Conservation (phyloP, 2,113 vertebrate genomes). For the Nothobranchius kuhntae region DNA sequence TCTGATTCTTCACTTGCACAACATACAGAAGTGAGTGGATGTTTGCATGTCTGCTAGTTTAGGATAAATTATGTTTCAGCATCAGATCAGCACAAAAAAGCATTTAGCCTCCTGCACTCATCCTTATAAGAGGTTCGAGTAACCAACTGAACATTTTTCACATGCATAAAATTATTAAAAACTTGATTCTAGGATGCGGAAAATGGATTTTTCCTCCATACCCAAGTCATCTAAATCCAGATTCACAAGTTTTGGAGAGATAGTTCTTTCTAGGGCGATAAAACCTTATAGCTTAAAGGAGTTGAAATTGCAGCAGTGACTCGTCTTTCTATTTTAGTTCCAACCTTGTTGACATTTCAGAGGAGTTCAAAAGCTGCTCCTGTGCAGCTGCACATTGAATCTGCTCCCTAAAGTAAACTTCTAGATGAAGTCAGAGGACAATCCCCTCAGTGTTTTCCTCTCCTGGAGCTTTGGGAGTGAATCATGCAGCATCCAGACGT, state of each 20-base stretch:
- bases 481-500: slow-evolving; percentile 59
- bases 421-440: slow-evolving; percentile 40
- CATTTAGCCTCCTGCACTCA: background rate
- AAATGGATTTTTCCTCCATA: too few relatives aligned
- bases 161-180: too few relatives aligned
- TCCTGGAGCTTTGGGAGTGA: slow-evolving; percentile 38
- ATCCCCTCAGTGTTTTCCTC: slow-evolving; percentile 49
- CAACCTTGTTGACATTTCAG: too few relatives aligned
- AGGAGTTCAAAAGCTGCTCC: background rate
- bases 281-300: too few relatives aligned
- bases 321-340: background rate
- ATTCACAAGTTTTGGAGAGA: too few relatives aligned
- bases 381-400: slow-evolving; percentile 22
- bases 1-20: slow-evolving; percentile 27
- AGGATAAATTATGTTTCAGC: background rate
- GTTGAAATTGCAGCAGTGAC: too few relatives aligned
- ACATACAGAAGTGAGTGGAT: slow-evolving; percentile 6
- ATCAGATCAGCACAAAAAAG: background rate
- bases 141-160: too few relatives aligned
- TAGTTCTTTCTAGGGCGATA: too few relatives aligned
- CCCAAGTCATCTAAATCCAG: too few relatives aligned
- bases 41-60: slow-evolving; percentile 9
- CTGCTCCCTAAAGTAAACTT: slow-evolving; percentile 28
- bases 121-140: background rate
- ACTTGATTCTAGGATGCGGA: too few relatives aligned